These are phyloP conservation scores for Telmatochromis sp. DNA, from an alignment of 2,113 vertebrate genomes.

Conservation along the genomic window DNA sequence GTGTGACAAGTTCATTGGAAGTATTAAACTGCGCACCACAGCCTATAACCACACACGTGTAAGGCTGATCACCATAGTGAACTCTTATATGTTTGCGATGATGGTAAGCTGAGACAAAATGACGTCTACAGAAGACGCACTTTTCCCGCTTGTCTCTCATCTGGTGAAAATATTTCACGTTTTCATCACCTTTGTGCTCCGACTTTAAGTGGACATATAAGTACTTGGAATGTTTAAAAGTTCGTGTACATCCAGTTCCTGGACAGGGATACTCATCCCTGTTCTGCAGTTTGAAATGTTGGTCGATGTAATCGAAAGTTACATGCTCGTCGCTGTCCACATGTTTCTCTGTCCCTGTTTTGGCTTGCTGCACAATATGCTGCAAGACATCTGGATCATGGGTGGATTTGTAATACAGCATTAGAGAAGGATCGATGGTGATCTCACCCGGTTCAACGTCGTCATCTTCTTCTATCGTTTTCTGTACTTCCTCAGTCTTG, in stretches of 20 bases:
- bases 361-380: conserved; percentile 65
- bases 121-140: conserved; percentile 87
- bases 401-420: conserved; percentile 73
- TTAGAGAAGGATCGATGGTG: conserved; percentile 58
- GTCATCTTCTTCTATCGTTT: conserved; percentile 46
- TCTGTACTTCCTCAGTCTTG: conserved; percentile 53
- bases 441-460: conserved; percentile 70
- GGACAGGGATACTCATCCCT: conserved; percentile 91
- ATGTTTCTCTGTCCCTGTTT: conserved; percentile 43
- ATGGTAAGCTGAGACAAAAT: conserved; percentile 89
- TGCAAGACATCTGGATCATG: conserved; percentile 70
- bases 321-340: conserved; percentile 73
- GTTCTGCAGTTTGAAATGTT: conserved; percentile 83
- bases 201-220: conserved; percentile 90
- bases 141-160: conserved; percentile 92
- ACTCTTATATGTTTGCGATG: conserved; percentile 82
- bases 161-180: conserved; percentile 86
- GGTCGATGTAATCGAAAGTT: conserved; percentile 81
- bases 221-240: conserved; percentile 95
- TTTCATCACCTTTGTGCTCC: conserved; percentile 85
- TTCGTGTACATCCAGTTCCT: conserved; percentile 81
- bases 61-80: conserved; percentile 83
- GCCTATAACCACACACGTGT: conserved; percentile 83
- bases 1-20: conserved; percentile 84
- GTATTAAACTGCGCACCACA: conserved; percentile 83